Evolutionary conservation across 2,113 vertebrate species (phyloP).

Genomic region (Morone chrysops): DNA sequence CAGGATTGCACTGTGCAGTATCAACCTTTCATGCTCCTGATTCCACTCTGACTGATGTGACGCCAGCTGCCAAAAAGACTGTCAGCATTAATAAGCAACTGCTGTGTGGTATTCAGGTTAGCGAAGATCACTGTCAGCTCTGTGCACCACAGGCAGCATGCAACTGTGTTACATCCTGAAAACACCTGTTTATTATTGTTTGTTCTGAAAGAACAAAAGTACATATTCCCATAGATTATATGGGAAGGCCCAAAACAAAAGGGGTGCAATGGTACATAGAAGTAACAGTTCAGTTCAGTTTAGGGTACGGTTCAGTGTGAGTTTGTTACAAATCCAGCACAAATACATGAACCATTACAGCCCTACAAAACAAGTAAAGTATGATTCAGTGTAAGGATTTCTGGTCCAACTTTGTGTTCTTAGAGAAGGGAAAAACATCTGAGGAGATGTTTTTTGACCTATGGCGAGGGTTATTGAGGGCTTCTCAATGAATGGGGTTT

Average conservation of each 20-base stretch:
- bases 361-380: too few relatives aligned
- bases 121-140: constrained; percentile 27
- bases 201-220: too few relatives aligned
- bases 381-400: too few relatives aligned
- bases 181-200: constrained; percentile 8
- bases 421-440: too few relatives aligned
- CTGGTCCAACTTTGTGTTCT: too few relatives aligned
- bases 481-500: not conserved
- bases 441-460: not conserved
- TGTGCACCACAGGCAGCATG: not conserved
- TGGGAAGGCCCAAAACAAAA: too few relatives aligned
- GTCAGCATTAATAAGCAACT: constrained; percentile 48
- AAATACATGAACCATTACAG: too few relatives aligned
- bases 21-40: constrained; percentile 34
- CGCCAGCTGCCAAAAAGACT: constrained; percentile 44
- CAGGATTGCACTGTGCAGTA: constrained; percentile 4
- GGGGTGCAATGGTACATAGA: too few relatives aligned
- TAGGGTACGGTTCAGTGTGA: too few relatives aligned
- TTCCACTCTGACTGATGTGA: constrained; percentile 48
- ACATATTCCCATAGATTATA: too few relatives aligned
- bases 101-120: constrained; percentile 31
- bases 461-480: not conserved
- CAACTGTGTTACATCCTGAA: not conserved
- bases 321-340: too few relatives aligned
- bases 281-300: too few relatives aligned